Percentiles rank a stretch among this genome's conserved stretches.
Conservation (phyloP, 2,888 invertebrate genomes). For the Tribolium freemani region DNA sequence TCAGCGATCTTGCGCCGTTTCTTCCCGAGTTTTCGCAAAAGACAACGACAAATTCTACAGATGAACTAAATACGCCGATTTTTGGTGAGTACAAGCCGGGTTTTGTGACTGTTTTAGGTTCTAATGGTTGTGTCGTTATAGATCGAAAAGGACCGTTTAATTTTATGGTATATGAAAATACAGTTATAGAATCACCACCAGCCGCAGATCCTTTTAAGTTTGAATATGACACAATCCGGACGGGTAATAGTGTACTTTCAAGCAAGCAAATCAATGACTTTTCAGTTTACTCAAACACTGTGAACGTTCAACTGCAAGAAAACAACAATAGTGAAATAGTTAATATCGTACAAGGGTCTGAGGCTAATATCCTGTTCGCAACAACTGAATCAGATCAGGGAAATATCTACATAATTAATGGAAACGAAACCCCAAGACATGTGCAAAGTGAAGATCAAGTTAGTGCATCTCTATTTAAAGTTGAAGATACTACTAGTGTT, state of each 20-base stretch:
- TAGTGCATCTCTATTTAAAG: conserved; percentile 31
- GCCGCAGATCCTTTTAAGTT: conserved; percentile 44
- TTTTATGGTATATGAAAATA: conserved; percentile 45
- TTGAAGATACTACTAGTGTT: conserved; percentile 48
- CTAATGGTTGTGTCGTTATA: conserved; percentile 46
- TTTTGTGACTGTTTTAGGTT: conserved; percentile 6
- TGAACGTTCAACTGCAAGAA: conserved; percentile 26
- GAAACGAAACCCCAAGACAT: conserved; percentile 43
- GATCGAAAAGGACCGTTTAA: conserved; percentile 51
- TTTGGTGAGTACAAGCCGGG: conserved; percentile 63
- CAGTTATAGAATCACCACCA: conserved; percentile 33
- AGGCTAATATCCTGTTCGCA: conserved; percentile 39
- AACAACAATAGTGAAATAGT: conserved; percentile 39
- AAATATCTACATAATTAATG: conserved; percentile 42
- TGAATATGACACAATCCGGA: conserved; percentile 43
- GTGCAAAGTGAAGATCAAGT: conserved; percentile 37
- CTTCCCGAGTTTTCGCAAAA: conserved; percentile 70
- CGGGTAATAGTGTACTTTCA: conserved; percentile 40
- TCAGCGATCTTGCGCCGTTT: conserved; percentile 76
- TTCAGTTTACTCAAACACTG: conserved; percentile 38
- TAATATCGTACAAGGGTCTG: conserved; percentile 40
- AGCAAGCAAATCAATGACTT: conserved; percentile 40
- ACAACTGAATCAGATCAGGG: conserved; percentile 39
- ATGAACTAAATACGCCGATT: conserved; percentile 65
- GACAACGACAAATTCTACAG: conserved; percentile 62